Conservation (phyloP, 2,888 invertebrate genomes). For the Onthophagus sagittarius region DNA sequence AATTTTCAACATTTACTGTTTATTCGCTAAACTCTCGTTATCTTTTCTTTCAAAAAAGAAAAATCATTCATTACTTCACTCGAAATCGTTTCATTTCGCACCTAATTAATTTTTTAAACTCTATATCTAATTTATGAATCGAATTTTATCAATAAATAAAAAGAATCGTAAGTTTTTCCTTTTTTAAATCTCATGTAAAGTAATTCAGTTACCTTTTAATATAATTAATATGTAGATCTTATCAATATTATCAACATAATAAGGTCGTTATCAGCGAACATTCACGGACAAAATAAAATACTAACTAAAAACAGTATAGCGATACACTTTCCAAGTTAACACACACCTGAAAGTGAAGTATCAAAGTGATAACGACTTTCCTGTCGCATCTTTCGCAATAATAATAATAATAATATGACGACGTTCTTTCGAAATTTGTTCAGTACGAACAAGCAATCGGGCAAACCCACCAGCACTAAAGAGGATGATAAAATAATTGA, state of each 20-base stretch:
- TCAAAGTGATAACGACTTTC: not conserved
- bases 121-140: no score
- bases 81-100: no score
- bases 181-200: not conserved
- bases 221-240: not conserved
- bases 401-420: slow-evolving; percentile 4
- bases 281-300: not conserved
- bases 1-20: not conserved
- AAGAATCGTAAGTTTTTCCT: not conserved
- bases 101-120: no score
- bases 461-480: not conserved
- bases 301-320: not conserved
- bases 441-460: not conserved
- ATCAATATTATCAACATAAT: not conserved
- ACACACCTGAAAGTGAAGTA: not conserved
- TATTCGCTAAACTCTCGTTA: not conserved
- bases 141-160: not conserved
- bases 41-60: no score
- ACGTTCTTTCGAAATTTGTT: slow-evolving; percentile 18
- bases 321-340: not conserved
- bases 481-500: slow-evolving; percentile 12
- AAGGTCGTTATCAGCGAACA: not conserved
- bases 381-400: not conserved
- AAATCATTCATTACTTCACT: no score
- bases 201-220: not conserved